These are phyloP conservation scores for Dallia pectoralis DNA, from an alignment of 2,797 vertebrate species.

Conservation along the genomic window DNA sequence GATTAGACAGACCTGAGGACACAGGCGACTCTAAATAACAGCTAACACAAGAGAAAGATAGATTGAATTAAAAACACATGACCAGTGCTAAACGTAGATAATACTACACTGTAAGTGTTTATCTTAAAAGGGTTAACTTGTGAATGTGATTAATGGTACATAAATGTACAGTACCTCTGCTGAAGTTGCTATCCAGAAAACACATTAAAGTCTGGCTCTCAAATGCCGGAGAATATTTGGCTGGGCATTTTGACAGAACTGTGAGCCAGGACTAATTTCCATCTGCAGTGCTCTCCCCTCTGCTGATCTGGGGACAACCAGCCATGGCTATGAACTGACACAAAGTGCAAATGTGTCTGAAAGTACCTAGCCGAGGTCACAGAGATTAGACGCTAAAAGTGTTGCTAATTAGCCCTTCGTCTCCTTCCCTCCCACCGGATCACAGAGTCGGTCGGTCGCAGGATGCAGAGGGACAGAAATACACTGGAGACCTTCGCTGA, in stretches of 20 bases:
- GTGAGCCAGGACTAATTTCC: slow-evolving; percentile 56
- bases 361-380: slow-evolving; percentile 28
- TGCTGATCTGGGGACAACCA: slow-evolving; percentile 37
- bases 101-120: not conserved
- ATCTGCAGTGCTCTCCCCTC: slow-evolving; percentile 36
- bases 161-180: not conserved
- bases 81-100: not conserved
- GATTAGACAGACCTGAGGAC: not conserved
- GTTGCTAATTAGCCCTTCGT: slow-evolving; percentile 65
- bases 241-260: slow-evolving; percentile 37
- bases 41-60: slow-evolving; percentile 5
- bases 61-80: not conserved
- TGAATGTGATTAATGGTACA: not conserved
- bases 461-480: slow-evolving; percentile 60
- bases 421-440: slow-evolving; percentile 66
- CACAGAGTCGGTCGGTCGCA: slow-evolving; percentile 63
- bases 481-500: slow-evolving; percentile 59
- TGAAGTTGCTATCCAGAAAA: not conserved
- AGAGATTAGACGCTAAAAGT: slow-evolving; percentile 43
- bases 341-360: not conserved
- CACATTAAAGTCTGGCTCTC: not conserved
- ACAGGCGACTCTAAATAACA: not conserved
- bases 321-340: not conserved
- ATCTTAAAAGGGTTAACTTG: not conserved
- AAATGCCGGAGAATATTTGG: not conserved